phyloP scores from a whole-genome alignment of 1,140 invertebrate genomes.

The Diplogasteroides magnus region DNA sequence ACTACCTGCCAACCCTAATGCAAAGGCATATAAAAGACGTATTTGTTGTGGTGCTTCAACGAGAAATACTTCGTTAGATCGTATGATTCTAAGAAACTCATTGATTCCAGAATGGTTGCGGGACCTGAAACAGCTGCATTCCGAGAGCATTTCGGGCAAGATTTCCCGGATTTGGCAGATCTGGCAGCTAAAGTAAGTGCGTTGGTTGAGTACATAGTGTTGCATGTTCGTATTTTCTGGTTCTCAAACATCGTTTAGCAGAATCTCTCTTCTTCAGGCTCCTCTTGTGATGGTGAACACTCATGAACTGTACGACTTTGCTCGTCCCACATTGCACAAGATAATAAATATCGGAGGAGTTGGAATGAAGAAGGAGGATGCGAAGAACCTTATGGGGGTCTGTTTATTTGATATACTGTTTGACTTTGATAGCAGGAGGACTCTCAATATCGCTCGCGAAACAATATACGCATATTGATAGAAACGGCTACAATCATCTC shows the following conservation, averaged over 20 bases:
- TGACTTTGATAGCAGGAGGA: too few relatives aligned
- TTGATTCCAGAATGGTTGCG: not conserved
- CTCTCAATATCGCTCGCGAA: too few relatives aligned
- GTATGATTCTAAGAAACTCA: too few relatives aligned
- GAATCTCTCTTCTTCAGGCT: constrained; percentile 3
- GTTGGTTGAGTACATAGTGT: not conserved
- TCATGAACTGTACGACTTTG: constrained; percentile 25
- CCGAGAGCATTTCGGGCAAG: constrained; percentile 20
- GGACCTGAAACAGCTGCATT: constrained; percentile 17
- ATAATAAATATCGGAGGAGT: constrained; percentile 23
- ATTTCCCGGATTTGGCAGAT: constrained; percentile 13
- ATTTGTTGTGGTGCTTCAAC: too few relatives aligned
- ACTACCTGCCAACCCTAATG: too few relatives aligned
- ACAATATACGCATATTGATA: too few relatives aligned
- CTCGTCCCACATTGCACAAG: constrained; percentile 25
- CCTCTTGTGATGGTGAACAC: constrained; percentile 24
- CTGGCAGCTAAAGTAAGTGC: not conserved
- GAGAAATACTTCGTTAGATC: too few relatives aligned
- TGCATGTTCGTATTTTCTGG: too few relatives aligned
- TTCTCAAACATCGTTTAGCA: too few relatives aligned
- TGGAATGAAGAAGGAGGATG: constrained; percentile 14
- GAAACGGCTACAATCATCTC: too few relatives aligned
- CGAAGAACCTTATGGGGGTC: constrained; percentile 11
- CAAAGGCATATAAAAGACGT: too few relatives aligned
- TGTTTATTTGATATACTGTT: too few relatives aligned